Percentiles rank a stretch among this genome's conserved stretches.
Conservation (phyloP, 2,797 vertebrate species). For the Hyperoplus lanceolatus region DNA sequence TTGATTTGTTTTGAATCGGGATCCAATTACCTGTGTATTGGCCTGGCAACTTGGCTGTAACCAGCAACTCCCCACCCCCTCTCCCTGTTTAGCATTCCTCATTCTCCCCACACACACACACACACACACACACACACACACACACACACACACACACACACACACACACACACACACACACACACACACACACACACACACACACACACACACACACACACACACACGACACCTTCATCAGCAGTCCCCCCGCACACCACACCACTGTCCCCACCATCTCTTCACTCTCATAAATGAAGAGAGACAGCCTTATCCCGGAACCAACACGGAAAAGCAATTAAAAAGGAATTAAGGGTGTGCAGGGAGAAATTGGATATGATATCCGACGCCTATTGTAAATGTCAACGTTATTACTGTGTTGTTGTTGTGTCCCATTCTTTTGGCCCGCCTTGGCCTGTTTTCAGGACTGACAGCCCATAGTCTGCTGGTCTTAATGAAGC, state of each 20-base stretch:
- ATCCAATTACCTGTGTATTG: slow-evolving; percentile 65
- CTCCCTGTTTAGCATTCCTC: slow-evolving; percentile 26
- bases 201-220: slow-evolving; percentile 24
- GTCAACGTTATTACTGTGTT: slow-evolving; percentile 85
- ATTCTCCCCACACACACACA: background rate
- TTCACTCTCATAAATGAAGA: slow-evolving; percentile 81
- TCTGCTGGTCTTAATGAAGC: slow-evolving; percentile 81
- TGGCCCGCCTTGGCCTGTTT: slow-evolving; percentile 68
- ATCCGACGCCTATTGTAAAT: slow-evolving; percentile 83
- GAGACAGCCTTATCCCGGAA: slow-evolving; percentile 82
- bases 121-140: slow-evolving; percentile 15
- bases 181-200: slow-evolving; percentile 15
- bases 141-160: slow-evolving; percentile 1
- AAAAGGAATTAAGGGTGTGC: slow-evolving; percentile 85
- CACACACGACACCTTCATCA: slow-evolving; percentile 24
- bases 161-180: background rate
- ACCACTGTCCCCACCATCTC: slow-evolving; percentile 67
- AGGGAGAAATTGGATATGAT: slow-evolving; percentile 85
- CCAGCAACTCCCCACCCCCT: slow-evolving; percentile 10
- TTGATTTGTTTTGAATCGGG: slow-evolving; percentile 66
- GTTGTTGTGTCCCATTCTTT: slow-evolving; percentile 79
- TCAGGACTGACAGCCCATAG: slow-evolving; percentile 79
- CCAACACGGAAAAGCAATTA: slow-evolving; percentile 84
- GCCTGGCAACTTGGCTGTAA: slow-evolving; percentile 39
- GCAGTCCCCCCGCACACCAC: slow-evolving; percentile 43